Evolutionary conservation across 2,113 vertebrate genomes (phyloP).

Genomic region (Pogona vitticeps): DNA sequence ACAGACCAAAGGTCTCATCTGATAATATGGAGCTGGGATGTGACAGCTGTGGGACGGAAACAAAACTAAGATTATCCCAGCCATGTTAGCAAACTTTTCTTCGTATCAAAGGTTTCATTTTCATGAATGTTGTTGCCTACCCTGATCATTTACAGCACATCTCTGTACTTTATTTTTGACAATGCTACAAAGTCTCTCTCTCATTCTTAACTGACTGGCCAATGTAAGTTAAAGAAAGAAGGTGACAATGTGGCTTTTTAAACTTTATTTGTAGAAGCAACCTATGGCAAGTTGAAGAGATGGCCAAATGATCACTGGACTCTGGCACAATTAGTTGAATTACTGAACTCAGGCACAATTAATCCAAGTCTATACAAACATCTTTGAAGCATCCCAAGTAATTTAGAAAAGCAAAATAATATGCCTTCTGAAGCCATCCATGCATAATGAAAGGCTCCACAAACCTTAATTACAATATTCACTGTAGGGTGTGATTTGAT

Average conservation of each 20-base stretch:
- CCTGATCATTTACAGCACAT: background rate
- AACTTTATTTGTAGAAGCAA: background rate
- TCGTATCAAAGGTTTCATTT: background rate
- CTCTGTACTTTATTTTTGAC: background rate
- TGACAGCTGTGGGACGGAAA: background rate
- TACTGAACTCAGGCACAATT: background rate
- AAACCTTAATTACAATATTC: slow-evolving; percentile 55
- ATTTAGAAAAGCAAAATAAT: slow-evolving; percentile 20
- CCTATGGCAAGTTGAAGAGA: background rate
- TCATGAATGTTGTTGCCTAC: background rate
- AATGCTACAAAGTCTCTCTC: background rate
- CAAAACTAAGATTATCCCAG: background rate
- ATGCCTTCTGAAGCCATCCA: slow-evolving; percentile 19
- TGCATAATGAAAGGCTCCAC: slow-evolving; percentile 63
- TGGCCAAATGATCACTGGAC: background rate
- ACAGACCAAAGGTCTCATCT: background rate
- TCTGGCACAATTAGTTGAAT: background rate
- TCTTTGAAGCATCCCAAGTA: background rate
- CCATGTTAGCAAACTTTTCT: background rate
- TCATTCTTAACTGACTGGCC: background rate
- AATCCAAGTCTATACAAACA: background rate
- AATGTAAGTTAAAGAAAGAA: background rate
- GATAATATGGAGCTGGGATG: background rate
- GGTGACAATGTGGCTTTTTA: background rate
- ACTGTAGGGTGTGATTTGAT: slow-evolving; percentile 47